Percentiles rank a stretch among this genome's conserved stretches.
phyloP scores from a whole-genome alignment of 2,797 vertebrate species.

The Neosalanx taihuensis region DNA sequence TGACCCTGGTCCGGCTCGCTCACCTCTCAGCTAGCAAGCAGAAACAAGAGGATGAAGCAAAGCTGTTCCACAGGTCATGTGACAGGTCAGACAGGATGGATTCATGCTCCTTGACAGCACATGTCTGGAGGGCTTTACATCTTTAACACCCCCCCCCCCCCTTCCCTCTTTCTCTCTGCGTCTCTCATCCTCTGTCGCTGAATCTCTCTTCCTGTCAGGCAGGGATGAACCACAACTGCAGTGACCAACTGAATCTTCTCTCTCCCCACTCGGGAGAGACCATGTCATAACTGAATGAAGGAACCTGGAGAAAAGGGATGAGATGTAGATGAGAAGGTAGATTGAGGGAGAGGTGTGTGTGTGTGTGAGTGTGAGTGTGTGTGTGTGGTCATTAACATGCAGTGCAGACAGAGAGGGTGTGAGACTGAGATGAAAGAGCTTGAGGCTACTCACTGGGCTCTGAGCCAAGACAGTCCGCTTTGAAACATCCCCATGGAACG shows the following conservation, averaged over 20 bases:
- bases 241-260: background rate
- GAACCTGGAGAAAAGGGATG: background rate
- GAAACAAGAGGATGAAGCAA: slow-evolving; percentile 31
- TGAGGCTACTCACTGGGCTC: slow-evolving; percentile 36
- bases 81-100: slow-evolving; percentile 36
- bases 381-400: background rate
- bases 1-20: background rate
- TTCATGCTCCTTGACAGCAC: slow-evolving; percentile 10
- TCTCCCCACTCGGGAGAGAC: background rate
- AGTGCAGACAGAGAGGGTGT: slow-evolving; percentile 32
- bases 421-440: slow-evolving; percentile 51
- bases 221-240: too few relatives aligned
- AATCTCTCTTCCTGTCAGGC: background rate
- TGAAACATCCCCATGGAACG: slow-evolving; percentile 46
- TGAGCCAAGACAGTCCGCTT: slow-evolving; percentile 44
- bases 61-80: slow-evolving; percentile 45
- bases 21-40: slow-evolving; percentile 8
- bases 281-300: background rate
- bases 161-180: background rate
- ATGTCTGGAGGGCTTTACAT: slow-evolving; percentile 19
- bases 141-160: slow-evolving; percentile 9
- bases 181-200: background rate
- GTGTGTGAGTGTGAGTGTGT: background rate
- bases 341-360: background rate
- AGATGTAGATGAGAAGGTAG: background rate